Base-by-base conservation (phyloP, 2,888 invertebrate genomes). In the Leptopilina myrica region DNA sequence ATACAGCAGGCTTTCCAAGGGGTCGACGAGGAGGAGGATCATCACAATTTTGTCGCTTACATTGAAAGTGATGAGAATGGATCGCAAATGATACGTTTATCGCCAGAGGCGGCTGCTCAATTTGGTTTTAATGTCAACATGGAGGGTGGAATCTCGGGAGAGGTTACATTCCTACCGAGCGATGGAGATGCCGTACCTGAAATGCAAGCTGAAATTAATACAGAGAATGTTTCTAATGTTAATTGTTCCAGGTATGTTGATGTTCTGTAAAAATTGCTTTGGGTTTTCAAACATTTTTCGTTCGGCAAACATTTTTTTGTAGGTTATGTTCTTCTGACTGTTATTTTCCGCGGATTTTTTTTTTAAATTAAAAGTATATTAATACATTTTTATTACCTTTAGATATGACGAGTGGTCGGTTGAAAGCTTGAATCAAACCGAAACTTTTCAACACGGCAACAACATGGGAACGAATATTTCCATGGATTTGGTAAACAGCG, bases 51-150 rank as follows among this genome's bases (percentile, higher is more conserved):
- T 69, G 89, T 91, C 9, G 88, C 90, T n/a, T 88, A 90, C 79
- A 84, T 91, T 62, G 88, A 88, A 33, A 87, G 89, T 83, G 86
- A 90, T 56, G 87, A 87, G 5, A 86, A 86, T 49, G 88, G 88
- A 75, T 85, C 90, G 1, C 90, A 91, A 67, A 88, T 91, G 3
- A 90, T 92, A 81, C 91, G 91, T 12, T 79, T 92, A 11, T 91
- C 91, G 3, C 88, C 89, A 1, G 91, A 88, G 76, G 92, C 92
- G 82, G 92, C 91, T 1, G 88, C 89, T 4, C 91, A 91, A 49
- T 85, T 92, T 79, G 91, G 92, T 75, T 85, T 73, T 89, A 12
- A 33, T 33, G 33, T 33, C 33, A 33, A 89, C 12, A 33, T 64
- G 33, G 64, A 64, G 14, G 64, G 33, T 33, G 33, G 33, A 64